Evolutionary conservation across 1,140 invertebrate genomes (phyloP), one percentile per base, ranked within the genome.

Genomic region (Aphelenchoides besseyi): DNA sequence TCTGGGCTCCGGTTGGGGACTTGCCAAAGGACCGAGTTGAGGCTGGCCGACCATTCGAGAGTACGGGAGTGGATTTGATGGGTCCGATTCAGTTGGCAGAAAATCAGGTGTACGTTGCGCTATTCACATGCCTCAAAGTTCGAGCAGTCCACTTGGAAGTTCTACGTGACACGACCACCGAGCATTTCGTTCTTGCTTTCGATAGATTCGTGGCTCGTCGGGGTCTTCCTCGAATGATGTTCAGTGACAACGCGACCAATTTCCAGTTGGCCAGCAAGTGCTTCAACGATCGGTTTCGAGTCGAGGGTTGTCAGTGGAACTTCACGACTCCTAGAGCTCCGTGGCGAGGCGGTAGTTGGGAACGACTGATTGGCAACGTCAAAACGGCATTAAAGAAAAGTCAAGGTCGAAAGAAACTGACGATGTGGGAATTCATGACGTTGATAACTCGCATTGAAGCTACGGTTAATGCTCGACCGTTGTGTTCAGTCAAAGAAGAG

Each of bases 311-410:
- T 36, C 12, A 5, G 16, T 64, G 62, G 62, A 16, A 23, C 23
- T 64, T 64, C 2, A 64, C 35, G 12, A 64, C 62, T n/a, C n/a
- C n/a, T 12, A n/a, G 33, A 16, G 62, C 62, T 0, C 62, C 62
- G 2, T 64, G 62, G 62, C 8, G 29, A 54, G 62, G 62, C 35
- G 62, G 62, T 9, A 0, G 30, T 12, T 64, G 29, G n/a, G 62
- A 64, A 3, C 5, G 62, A 1, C 5, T 64, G 1, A 28, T 64
- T 3, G 62, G 62, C 9, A 8, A 37, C 8, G 62, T 64, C 26
- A 64, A 64, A 64, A 18, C 5, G 12, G 35, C 1, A 1, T 23
- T 64, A 18, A 36, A 59, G 26, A 29, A 29, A 29, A 16, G 41
- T 48, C 41, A 16, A 12, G 41, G 41, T 48, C 41, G 41, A 16